phyloP scores from a whole-genome alignment of 2,888 invertebrate genomes.

The Acrobasis consociella region DNA sequence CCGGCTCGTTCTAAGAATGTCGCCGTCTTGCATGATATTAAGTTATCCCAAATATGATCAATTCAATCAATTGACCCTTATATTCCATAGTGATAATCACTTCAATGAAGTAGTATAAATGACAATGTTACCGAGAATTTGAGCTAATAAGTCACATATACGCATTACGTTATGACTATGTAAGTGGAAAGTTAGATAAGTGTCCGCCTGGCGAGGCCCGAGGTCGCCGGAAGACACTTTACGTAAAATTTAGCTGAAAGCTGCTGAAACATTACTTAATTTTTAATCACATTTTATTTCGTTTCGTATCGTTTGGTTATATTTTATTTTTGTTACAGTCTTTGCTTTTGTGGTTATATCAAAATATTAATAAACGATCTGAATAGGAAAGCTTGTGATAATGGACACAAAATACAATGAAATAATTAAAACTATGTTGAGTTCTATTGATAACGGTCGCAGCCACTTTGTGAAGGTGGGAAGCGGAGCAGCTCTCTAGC shows the following conservation, averaged over 20 bases:
- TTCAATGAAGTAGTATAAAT: slow-evolving; percentile 22
- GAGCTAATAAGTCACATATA: slow-evolving; percentile 10
- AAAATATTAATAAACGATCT: slow-evolving; percentile 37
- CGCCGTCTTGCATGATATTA: slow-evolving; percentile 30
- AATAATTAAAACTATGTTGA: not conserved
- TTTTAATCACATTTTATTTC: slow-evolving; percentile 62
- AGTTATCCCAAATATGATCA: slow-evolving; percentile 8
- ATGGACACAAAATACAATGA: not conserved
- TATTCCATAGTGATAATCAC: not conserved
- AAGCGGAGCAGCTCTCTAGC: slow-evolving; percentile 25
- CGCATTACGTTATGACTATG: slow-evolving; percentile 10
- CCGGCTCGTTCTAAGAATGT: slow-evolving; percentile 62
- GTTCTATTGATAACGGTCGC: not conserved
- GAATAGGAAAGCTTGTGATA: not conserved
- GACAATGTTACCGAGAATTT: slow-evolving; percentile 20
- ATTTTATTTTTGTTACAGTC: slow-evolving; percentile 62
- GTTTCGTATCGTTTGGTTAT: slow-evolving; percentile 62
- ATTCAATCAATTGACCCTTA: slow-evolving; percentile 8
- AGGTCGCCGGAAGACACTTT: slow-evolving; percentile 36
- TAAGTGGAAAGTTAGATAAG: not conserved
- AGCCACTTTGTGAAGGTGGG: slow-evolving; percentile 55
- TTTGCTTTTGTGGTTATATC: slow-evolving; percentile 51
- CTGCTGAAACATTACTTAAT: slow-evolving; percentile 70
- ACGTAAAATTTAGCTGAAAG: slow-evolving; percentile 62
- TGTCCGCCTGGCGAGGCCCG: slow-evolving; percentile 30